phyloP scores from a whole-genome alignment of 2,113 vertebrate species.

The Oxyura jamaicensis region DNA sequence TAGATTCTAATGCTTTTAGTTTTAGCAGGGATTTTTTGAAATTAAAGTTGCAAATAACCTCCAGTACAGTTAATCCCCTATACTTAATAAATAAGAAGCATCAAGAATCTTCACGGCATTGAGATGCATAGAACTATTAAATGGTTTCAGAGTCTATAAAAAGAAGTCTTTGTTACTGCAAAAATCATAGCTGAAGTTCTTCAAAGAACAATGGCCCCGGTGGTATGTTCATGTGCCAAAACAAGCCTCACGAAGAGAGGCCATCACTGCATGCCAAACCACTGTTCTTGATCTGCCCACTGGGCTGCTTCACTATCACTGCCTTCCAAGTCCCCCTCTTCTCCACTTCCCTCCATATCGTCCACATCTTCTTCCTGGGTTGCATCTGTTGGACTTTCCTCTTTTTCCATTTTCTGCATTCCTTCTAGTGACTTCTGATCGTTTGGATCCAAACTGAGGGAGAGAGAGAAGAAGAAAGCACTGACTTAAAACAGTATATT shows the following conservation, averaged over 20 bases:
- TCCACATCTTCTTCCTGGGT: constrained; percentile 97
- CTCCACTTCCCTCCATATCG: constrained; percentile 98
- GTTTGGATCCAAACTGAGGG: constrained; percentile 92
- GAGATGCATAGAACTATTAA: not conserved
- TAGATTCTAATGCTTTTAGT: not conserved
- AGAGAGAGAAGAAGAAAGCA: constrained; percentile 44
- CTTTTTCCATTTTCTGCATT: constrained; percentile 99
- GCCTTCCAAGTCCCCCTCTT: constrained; percentile 96
- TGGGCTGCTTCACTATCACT: constrained; percentile 97
- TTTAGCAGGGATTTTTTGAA: not conserved
- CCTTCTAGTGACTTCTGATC: constrained; percentile 98
- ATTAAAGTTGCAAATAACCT: not conserved
- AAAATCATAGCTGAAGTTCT: not conserved
- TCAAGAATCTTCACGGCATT: not conserved
- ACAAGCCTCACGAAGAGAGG: not conserved
- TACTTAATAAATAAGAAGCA: constrained; percentile 49
- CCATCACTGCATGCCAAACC: constrained; percentile 96
- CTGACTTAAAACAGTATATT: not conserved
- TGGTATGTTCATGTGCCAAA: not conserved
- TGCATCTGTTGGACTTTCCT: constrained; percentile 95
- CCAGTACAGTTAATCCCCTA: not conserved
- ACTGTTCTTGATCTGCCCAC: constrained; percentile 99
- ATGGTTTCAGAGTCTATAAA: not conserved
- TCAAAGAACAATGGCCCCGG: not conserved
- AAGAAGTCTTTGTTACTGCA: not conserved